Evolutionary conservation across 1,140 invertebrate species (phyloP).

Genomic region (Epicauta chinensis): DNA sequence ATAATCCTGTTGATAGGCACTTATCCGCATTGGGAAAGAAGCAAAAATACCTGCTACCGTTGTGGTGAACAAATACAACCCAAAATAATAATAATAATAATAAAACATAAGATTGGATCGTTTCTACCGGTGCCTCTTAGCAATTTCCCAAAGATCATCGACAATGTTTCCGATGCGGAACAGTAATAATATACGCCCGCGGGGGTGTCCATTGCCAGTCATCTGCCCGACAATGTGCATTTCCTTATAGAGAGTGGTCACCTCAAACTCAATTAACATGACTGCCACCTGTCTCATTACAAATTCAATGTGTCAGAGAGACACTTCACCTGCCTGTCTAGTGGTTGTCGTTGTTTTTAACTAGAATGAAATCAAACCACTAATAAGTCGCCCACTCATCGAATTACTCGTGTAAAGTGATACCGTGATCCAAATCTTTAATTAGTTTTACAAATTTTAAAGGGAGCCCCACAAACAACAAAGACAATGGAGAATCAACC

Average conservation of each 20-base stretch:
- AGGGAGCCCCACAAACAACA: background rate
- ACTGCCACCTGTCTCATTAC: slow-evolving; percentile 31
- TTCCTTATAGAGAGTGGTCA: slow-evolving; percentile 30
- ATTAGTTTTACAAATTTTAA: slow-evolving; percentile 9
- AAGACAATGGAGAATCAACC: background rate
- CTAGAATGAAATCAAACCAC: background rate
- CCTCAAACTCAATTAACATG: slow-evolving; percentile 28
- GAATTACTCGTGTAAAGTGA: slow-evolving; percentile 7
- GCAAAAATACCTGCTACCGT: too few species aligned
- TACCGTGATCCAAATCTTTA: background rate
- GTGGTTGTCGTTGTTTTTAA: background rate
- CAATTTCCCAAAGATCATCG: too few species aligned
- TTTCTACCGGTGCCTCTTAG: too few species aligned
- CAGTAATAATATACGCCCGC: slow-evolving; percentile 8
- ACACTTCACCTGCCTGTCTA: slow-evolving; percentile 27
- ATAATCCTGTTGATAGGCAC: too few species aligned
- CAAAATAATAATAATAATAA: too few species aligned
- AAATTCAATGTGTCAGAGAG: slow-evolving; percentile 30
- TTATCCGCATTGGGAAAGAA: too few species aligned
- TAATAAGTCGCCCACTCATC: slow-evolving; percentile 12
- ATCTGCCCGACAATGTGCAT: slow-evolving; percentile 34
- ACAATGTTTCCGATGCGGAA: too few species aligned
- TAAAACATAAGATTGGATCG: too few species aligned
- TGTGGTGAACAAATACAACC: too few species aligned
- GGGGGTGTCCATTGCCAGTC: slow-evolving; percentile 26